Evolutionary conservation across 2,888 invertebrate species (phyloP).

Genomic region (Xylophagus ater): DNA sequence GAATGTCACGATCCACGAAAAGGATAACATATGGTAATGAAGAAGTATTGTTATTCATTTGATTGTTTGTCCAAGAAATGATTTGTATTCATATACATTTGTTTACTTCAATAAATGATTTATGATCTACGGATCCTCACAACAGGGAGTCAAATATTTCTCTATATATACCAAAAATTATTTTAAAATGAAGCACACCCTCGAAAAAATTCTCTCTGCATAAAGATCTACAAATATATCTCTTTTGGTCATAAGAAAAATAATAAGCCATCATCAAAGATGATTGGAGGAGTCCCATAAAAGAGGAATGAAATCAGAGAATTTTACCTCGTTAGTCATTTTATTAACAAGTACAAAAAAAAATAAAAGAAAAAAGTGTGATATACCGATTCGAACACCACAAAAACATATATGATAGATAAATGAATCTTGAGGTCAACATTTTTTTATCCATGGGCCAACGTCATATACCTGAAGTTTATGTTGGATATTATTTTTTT

Average conservation of each 20-base stretch:
- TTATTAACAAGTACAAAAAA: background rate
- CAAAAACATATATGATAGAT: conserved; percentile 9
- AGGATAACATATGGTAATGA: too few relatives aligned
- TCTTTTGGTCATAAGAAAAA: background rate
- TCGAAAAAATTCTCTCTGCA: background rate
- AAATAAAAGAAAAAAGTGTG: background rate
- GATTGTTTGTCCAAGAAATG: conserved; percentile 10
- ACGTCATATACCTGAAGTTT: background rate
- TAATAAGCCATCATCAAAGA: background rate
- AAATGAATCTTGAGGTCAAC: conserved; percentile 10
- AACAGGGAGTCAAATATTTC: conserved; percentile 8
- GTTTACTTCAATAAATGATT: conserved; percentile 7
- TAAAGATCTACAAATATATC: background rate
- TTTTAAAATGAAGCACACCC: background rate
- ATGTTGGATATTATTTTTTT: background rate
- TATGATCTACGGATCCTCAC: conserved; percentile 4
- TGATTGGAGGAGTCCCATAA: background rate
- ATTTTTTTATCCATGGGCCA: background rate
- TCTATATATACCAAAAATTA: background rate
- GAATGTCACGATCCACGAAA: too few relatives aligned
- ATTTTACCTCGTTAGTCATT: background rate
- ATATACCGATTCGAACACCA: conserved; percentile 2
- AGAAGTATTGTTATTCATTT: too few relatives aligned
- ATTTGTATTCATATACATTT: conserved; percentile 4
- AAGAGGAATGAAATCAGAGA: background rate